A percentile compares a stretch with the other conserved stretches of the same genome.
Conservation (phyloP, 2,888 invertebrate genomes). For the Caradrina clavipalpis region DNA sequence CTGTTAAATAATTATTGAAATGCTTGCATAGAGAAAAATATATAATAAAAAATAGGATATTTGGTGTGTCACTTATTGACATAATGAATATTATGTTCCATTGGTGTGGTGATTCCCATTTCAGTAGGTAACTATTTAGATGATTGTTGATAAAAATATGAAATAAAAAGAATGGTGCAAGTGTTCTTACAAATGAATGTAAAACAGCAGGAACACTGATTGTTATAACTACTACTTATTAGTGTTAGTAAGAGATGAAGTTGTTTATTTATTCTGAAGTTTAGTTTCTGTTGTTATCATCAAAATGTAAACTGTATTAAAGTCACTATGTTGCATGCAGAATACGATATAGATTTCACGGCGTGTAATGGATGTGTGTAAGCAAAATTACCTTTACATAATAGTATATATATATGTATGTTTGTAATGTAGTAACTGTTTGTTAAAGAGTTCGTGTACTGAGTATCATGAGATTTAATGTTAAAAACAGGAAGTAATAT, state of each 20-base stretch:
- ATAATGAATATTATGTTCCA: background rate
- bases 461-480: slow-evolving; percentile 44
- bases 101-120: slow-evolving; percentile 1
- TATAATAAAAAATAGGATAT: background rate
- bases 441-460: slow-evolving; percentile 55
- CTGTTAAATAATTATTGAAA: background rate
- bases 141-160: background rate
- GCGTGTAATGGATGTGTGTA: slow-evolving; percentile 51
- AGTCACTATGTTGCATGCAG: background rate
- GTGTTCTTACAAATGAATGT: background rate
- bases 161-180: background rate
- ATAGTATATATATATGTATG: slow-evolving; percentile 33
- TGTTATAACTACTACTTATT: background rate
- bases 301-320: slow-evolving; percentile 4
- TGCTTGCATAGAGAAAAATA: slow-evolving; percentile 19
- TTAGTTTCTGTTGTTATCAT: background rate
- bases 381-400: slow-evolving; percentile 36
- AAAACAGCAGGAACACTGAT: background rate
- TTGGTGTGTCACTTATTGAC: background rate
- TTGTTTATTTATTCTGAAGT: background rate
- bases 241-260: background rate
- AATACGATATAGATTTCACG: background rate
- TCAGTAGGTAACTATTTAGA: background rate
- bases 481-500: slow-evolving; percentile 33
- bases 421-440: slow-evolving; percentile 44